These are phyloP conservation scores for Natator depressus DNA, from an alignment of 2,113 vertebrate species.

Conservation along the genomic window DNA sequence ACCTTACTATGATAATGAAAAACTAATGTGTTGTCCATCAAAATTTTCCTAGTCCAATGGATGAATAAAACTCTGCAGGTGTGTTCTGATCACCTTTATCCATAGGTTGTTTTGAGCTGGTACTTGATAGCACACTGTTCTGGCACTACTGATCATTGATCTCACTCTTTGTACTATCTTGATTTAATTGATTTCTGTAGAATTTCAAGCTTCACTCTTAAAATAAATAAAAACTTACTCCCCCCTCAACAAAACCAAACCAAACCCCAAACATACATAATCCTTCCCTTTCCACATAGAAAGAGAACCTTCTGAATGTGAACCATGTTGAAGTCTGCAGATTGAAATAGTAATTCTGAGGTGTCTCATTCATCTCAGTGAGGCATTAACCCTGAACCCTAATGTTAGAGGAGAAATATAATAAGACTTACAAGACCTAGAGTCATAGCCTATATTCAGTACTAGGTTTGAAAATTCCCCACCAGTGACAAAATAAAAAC, in stretches of 20 bases:
- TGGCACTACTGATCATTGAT: not conserved
- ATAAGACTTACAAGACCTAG: not conserved
- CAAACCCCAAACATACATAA: not conserved
- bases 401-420: not conserved
- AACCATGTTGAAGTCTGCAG: not conserved
- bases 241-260: too few species aligned
- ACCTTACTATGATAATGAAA: not conserved
- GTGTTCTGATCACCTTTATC: not conserved
- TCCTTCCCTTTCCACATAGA: not conserved
- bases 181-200: not conserved
- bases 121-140: not conserved
- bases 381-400: not conserved
- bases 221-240: too few species aligned
- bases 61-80: not conserved
- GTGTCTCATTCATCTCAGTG: slow-evolving; percentile 13
- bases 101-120: not conserved
- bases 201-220: not conserved
- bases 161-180: not conserved
- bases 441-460: not conserved
- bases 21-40: not conserved
- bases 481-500: not conserved
- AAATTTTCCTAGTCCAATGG: not conserved
- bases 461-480: not conserved
- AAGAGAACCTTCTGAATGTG: not conserved
- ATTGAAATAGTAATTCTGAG: not conserved